Evolutionary conservation across 2,888 invertebrate species (phyloP), one percentile per base, ranked within the genome.

Genomic region (Aplocera efformata): DNA sequence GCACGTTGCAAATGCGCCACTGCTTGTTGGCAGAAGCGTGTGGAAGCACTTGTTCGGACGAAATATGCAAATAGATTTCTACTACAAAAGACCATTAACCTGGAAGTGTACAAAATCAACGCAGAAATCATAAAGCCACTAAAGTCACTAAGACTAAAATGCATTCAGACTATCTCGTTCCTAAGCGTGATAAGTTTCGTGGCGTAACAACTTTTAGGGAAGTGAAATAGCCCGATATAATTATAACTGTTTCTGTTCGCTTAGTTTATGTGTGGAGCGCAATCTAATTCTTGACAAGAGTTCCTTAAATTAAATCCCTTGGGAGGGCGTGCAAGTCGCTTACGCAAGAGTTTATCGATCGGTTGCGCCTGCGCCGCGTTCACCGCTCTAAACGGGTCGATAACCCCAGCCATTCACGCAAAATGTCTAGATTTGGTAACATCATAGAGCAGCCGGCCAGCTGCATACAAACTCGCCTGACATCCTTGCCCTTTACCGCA

Each of bases 331-430:
- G 64, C 67, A 59, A 65, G 48, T 64, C 66, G 63, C 70, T 83
- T 84, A 79, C 80, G 82, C 79, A 85, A 85, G 66, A 55, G 64
- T 64, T 78, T 79, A 78, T 79, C 79, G 77, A 79, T 76, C 68
- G 72, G 75, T 68, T 66, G 68, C 71, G 72, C 67, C 74, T 70
- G 79, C 72, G 70, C 74, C 75, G 76, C 71, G 64, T 63, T 71
- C 69, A 65, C 72, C 71, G 67, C 65, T 72, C 72, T 66, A 76
- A 79, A 71, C 70, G 69, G 78, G 72, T 71, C 83, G 63, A 77
- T 78, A 67, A 83, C 76, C 83, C 71, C 69, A 50, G 66, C 73
- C 71, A 74, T 77, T 80, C 74, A 73, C 74, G 72, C 72, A 65
- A 58, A 61, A 60, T 75, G 69, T 65, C 62, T 65, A 72, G 70